These are phyloP conservation scores for Elymnias hypermnestra DNA, from an alignment of 1,140 invertebrate genomes.

Conservation along the genomic window DNA sequence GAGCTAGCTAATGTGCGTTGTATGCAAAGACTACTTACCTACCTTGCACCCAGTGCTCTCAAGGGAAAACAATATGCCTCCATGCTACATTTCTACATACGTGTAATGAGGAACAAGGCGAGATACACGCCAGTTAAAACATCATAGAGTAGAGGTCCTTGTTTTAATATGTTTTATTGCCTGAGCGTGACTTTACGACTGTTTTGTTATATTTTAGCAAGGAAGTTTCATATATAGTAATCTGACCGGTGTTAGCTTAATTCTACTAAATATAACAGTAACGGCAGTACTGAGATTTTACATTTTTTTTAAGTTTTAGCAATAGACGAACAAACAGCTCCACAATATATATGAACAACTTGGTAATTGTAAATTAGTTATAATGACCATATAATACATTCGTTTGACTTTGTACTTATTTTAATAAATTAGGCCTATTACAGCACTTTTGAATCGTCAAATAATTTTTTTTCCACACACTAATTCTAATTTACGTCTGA, in stretches of 20 bases:
- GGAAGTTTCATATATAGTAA: neutral
- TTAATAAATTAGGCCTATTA: no score
- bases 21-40: conserved; percentile 47
- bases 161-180: conserved; percentile 21
- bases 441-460: no score
- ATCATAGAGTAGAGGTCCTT: conserved; percentile 10
- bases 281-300: no score
- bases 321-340: no score
- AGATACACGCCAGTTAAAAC: conserved; percentile 24
- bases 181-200: neutral
- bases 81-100: conserved; percentile 32
- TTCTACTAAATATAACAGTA: no score
- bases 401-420: no score
- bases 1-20: conserved; percentile 47
- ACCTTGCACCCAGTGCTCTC: conserved; percentile 48
- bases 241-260: neutral
- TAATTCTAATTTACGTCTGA: no score
- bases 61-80: conserved; percentile 40
- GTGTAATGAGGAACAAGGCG: conserved; percentile 31
- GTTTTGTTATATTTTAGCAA: conserved; percentile 1
- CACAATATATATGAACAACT: no score
- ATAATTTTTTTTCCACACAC: no score
- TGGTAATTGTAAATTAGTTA: no score
- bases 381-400: no score
- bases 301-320: no score